phyloP scores from a whole-genome alignment of 2,113 vertebrate genomes.

The Callospermophilus lateralis region DNA sequence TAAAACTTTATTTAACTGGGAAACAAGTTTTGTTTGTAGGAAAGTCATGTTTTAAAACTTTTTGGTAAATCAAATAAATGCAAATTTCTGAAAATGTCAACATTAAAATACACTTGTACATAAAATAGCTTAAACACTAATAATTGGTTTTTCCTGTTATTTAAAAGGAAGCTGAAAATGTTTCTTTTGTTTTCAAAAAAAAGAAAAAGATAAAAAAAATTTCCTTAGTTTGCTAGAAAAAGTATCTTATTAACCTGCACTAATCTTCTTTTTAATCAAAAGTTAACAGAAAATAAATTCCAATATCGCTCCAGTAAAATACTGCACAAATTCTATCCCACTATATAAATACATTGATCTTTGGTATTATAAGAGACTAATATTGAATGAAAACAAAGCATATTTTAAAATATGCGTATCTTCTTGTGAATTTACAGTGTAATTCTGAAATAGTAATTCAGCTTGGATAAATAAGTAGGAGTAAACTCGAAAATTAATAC shows the following conservation, averaged over 20 bases:
- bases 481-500: slow-evolving; percentile 29
- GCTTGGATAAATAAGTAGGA: background rate
- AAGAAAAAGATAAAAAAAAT: slow-evolving; percentile 1
- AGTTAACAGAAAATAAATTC: slow-evolving; percentile 79
- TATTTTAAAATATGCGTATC: slow-evolving; percentile 73
- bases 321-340: background rate
- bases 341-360: slow-evolving; percentile 43
- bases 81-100: slow-evolving; percentile 1
- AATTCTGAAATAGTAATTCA: slow-evolving; percentile 74
- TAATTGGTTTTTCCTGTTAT: background rate
- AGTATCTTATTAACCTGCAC: slow-evolving; percentile 50
- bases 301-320: slow-evolving; percentile 53
- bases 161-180: slow-evolving; percentile 8
- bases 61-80: slow-evolving; percentile 2
- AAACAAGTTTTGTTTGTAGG: background rate
- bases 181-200: background rate
- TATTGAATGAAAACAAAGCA: slow-evolving; percentile 67
- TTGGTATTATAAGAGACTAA: slow-evolving; percentile 64
- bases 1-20: background rate
- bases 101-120: background rate
- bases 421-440: slow-evolving; percentile 67
- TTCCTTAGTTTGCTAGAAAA: slow-evolving; percentile 36
- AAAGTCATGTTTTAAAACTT: background rate
- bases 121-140: background rate
- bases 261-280: slow-evolving; percentile 60